These are phyloP conservation scores for Argyra leucocephala DNA, from an alignment of 2,888 invertebrate species.

Conservation along the genomic window DNA sequence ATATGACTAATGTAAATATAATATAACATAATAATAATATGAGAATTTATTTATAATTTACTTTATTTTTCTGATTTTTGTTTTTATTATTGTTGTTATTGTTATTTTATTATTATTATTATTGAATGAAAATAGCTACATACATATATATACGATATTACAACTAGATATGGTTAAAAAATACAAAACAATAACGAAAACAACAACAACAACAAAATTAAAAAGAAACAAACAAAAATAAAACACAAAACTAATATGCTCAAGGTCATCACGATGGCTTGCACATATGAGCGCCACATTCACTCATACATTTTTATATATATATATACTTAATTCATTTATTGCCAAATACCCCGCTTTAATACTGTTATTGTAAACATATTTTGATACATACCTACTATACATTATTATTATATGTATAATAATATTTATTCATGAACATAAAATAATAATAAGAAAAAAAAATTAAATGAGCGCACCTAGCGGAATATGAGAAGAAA, in stretches of 20 bases:
- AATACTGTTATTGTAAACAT: too few relatives aligned
- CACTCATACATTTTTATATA: neutral
- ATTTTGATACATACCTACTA: too few relatives aligned
- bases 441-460: neutral
- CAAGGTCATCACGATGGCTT: conserved; percentile 6
- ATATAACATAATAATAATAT: too few relatives aligned
- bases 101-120: too few relatives aligned
- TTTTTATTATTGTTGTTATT: too few relatives aligned
- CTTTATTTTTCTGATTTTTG: too few relatives aligned
- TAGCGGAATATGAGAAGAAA: neutral
- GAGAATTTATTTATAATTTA: too few relatives aligned
- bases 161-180: neutral
- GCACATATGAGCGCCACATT: neutral
- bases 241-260: neutral
- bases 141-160: neutral
- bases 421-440: neutral
- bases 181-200: neutral
- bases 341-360: too few relatives aligned
- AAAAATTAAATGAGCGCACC: neutral
- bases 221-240: neutral
- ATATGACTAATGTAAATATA: too few relatives aligned
- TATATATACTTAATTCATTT: too few relatives aligned
- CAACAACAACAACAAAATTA: neutral
- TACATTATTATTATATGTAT: neutral
- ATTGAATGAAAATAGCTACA: too few relatives aligned